Conservation (phyloP, 2,797 vertebrate genomes). For the Lagorchestes hirsutus region DNA sequence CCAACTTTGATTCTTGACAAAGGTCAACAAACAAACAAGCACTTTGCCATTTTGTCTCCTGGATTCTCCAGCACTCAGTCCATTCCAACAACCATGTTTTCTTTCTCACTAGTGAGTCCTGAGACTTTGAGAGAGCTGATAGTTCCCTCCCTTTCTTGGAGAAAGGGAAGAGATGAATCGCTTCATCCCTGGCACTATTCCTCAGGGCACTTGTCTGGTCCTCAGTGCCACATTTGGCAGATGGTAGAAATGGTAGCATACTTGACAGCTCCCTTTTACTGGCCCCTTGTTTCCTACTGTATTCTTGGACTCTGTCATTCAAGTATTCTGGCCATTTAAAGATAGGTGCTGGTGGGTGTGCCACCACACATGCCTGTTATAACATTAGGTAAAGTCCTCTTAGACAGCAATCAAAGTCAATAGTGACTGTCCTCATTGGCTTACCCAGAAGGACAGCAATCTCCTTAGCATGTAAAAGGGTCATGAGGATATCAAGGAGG, state of each 20-base stretch:
- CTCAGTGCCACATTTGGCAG: not conserved
- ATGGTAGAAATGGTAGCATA: conserved; percentile 28
- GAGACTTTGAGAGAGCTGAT: not conserved
- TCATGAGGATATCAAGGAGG: not conserved
- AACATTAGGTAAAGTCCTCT: conserved; percentile 7
- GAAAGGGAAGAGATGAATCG: not conserved
- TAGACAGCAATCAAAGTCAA: not conserved
- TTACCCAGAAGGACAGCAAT: conserved; percentile 4
- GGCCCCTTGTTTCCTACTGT: conserved; percentile 4
- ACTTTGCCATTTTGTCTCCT: not conserved
- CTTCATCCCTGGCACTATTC: not conserved
- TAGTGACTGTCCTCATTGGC: not conserved
- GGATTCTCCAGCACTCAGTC: not conserved
- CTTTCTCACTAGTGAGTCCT: not conserved
- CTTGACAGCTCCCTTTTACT: not conserved
- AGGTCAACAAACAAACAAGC: not conserved
- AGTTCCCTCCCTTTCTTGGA: not conserved
- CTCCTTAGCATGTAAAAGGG: not conserved
- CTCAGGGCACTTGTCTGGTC: not conserved
- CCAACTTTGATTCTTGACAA: not conserved
- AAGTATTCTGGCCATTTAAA: not conserved
- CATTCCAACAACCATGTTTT: not conserved
- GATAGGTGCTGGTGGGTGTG: not conserved
- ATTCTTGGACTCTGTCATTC: conserved; percentile 21
- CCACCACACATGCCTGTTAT: not conserved